Base-by-base conservation (phyloP, 2,113 vertebrate genomes). In the Ptyas mucosa region DNA sequence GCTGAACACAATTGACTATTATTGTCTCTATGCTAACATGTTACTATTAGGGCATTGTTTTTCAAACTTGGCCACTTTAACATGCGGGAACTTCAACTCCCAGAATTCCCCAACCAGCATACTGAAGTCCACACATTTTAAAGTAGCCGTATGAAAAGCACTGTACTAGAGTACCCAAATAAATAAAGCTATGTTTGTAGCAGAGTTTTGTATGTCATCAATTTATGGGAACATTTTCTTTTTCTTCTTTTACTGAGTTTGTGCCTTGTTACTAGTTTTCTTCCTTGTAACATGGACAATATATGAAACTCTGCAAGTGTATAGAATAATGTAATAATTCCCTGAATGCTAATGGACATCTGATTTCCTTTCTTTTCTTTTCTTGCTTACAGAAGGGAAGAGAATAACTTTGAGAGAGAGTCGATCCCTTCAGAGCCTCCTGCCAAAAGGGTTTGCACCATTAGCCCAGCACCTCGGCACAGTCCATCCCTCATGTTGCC, bases 401-500 rank as follows among this genome's bases (percentile, higher is more conserved):
- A 99, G 93, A 98, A 97, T 87, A 98, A 98, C 89, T 99, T 99
- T 97, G 99, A 99, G 93, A 98, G 99, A 87, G 99, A 99, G 0
- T 88, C 98, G 0, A 94, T 98, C 55, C 97, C 98, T 0, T 94
- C 99, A 20, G 99, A 99, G 96, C 99, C 99, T 1, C 98, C 99
- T 0, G 98, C 99, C 81, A 99, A 99, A 95, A 97, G 99, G 58
- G 99, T 99, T 88, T 99, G 99, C 97, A 99, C 99, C 97, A 99
- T 99, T 96, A 99, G 99, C 97, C 99, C 99, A 0, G 99, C 99
- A 15, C 99, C 99, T 26, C 97, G 99, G 69, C 99, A 99, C 97
- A 99, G 99, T 96, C 99, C 99, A 11, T 99, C 99, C 91, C 98
- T 99, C 91, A 98, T 98, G 21, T 95, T 99, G 91, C 98, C 98